phyloP scores from a whole-genome alignment of 2,797 vertebrate species.

The Sylvilagus floridanus region DNA sequence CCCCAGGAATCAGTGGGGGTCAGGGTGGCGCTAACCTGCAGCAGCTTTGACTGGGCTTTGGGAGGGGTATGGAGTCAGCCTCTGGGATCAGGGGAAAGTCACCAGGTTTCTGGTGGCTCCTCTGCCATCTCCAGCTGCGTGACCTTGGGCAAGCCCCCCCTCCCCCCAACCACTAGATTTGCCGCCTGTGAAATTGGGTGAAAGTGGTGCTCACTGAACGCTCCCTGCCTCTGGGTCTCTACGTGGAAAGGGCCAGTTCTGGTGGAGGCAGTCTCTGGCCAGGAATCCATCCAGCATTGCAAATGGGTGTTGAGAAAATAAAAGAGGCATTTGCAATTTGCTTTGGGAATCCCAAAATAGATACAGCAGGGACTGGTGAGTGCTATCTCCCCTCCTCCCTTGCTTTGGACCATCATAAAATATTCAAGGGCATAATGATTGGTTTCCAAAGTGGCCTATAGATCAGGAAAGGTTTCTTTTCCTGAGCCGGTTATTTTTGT shows the following conservation, averaged over 20 bases:
- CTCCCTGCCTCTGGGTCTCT: not conserved
- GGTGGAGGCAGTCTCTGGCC: conserved; percentile 25
- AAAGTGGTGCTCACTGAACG: not conserved
- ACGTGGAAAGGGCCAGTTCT: too few species aligned
- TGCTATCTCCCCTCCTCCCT: conserved; percentile 44
- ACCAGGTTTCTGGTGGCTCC: not conserved
- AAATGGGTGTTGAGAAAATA: conserved; percentile 60
- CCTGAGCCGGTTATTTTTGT: conserved; percentile 75
- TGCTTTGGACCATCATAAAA: conserved; percentile 82
- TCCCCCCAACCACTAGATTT: not conserved
- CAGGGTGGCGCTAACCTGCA: not conserved
- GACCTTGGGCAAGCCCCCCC: conserved; percentile 60
- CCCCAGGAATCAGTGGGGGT: not conserved
- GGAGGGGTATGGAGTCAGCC: not conserved
- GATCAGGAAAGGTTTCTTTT: conserved; percentile 80
- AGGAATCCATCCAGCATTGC: conserved; percentile 50
- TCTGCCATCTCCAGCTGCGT: not conserved
- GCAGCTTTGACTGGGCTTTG: conserved; percentile 7
- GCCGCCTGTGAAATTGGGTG: not conserved
- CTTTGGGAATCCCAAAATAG: conserved; percentile 75
- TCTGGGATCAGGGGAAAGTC: not conserved
- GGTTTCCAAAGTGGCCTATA: conserved; percentile 78
- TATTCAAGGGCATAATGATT: conserved; percentile 84
- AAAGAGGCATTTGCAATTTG: conserved; percentile 65
- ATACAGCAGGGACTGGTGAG: conserved; percentile 48